Evolutionary conservation across 2,888 invertebrate species (phyloP).

Genomic region (Listrodromus nycthemerus): DNA sequence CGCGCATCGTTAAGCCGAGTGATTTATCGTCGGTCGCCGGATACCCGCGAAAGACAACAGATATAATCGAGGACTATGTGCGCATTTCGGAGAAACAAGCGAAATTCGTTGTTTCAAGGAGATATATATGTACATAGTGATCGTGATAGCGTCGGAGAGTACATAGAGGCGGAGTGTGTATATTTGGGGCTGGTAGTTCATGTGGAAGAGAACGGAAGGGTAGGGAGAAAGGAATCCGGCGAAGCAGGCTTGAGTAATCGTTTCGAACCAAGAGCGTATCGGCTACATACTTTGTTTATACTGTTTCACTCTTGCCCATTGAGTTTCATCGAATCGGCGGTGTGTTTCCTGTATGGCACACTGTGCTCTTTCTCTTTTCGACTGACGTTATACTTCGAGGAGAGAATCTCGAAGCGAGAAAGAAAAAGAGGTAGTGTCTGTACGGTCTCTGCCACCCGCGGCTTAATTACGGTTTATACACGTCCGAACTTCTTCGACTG

Average conservation of each 20-base stretch:
- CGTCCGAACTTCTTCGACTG: slow-evolving; percentile 72
- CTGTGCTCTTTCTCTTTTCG: slow-evolving; percentile 7
- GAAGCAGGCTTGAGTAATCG: slow-evolving; percentile 58
- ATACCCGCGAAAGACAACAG: slow-evolving; percentile 2
- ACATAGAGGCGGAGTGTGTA: slow-evolving; percentile 15
- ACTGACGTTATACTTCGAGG: background rate
- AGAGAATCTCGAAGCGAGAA: slow-evolving; percentile 3
- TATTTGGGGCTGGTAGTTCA: slow-evolving; percentile 46
- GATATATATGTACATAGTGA: background rate
- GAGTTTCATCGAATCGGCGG: background rate
- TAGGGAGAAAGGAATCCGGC: slow-evolving; percentile 32
- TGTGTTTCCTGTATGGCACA: background rate
- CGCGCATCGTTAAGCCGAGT: slow-evolving; percentile 45
- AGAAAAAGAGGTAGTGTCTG: slow-evolving; percentile 1
- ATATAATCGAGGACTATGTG: background rate
- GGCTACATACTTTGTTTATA: slow-evolving; percentile 31
- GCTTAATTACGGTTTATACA: slow-evolving; percentile 69
- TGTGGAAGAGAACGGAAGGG: slow-evolving; percentile 25
- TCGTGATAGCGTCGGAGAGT: slow-evolving; percentile 17
- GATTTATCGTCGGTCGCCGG: slow-evolving; percentile 30
- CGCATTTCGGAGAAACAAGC: background rate
- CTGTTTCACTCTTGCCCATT: slow-evolving; percentile 43
- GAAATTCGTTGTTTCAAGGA: slow-evolving; percentile 3
- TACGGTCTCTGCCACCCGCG: slow-evolving; percentile 51
- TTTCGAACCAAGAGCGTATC: slow-evolving; percentile 46